phyloP scores from a whole-genome alignment of 2,113 vertebrate genomes.

The Myotis lucifugus region DNA sequence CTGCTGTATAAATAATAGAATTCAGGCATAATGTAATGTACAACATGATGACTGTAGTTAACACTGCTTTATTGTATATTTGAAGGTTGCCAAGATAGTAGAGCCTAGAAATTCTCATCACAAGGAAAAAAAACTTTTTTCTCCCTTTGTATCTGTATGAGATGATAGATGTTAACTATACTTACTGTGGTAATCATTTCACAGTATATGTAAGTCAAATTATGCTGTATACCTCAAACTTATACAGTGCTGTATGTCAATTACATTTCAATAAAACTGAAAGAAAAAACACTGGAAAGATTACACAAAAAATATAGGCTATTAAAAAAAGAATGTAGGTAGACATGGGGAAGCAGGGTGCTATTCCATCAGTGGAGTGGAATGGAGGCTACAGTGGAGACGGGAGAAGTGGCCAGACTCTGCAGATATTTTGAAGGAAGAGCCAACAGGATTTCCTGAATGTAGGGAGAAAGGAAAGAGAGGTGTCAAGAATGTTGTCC shows the following conservation, averaged over 20 bases:
- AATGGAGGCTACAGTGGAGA: background rate
- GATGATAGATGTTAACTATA: background rate
- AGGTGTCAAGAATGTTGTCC: background rate
- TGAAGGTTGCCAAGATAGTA: background rate
- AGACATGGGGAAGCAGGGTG: background rate
- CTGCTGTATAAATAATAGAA: background rate
- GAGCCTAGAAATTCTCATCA: background rate
- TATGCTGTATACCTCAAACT: background rate
- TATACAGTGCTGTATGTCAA: background rate
- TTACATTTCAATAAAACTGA: background rate
- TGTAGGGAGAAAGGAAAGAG: slow-evolving; percentile 22
- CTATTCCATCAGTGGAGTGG: background rate
- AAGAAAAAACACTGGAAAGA: background rate
- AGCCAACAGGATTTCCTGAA: background rate
- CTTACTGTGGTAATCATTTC: background rate
- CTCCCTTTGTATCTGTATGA: background rate
- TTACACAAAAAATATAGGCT: background rate
- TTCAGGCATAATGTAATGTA: background rate
- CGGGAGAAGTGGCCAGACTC: background rate
- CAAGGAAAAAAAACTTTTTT: background rate
- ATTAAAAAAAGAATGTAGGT: background rate
- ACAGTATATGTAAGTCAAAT: background rate
- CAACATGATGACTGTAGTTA: background rate
- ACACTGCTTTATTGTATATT: background rate
- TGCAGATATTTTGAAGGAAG: background rate